These are phyloP conservation scores for Baccha elongata DNA, from an alignment of 2,888 invertebrate genomes.

Conservation along the genomic window DNA sequence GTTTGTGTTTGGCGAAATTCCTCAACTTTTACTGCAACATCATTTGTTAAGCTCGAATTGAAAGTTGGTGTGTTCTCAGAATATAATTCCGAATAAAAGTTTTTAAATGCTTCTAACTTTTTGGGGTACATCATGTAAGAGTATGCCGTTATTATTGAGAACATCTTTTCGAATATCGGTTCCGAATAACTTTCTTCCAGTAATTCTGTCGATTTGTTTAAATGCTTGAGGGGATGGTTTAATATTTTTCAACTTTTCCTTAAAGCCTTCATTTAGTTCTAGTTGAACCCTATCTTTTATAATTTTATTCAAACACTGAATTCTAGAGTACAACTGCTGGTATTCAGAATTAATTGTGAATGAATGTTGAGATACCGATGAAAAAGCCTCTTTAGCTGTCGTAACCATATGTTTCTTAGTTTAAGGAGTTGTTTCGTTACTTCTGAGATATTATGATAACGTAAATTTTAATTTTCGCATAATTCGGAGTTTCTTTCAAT, in stretches of 20 bases:
- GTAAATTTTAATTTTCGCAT: not conserved
- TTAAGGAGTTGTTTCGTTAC: constrained; percentile 6
- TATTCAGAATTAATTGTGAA: not conserved
- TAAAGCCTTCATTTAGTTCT: constrained; percentile 16
- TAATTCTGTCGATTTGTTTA: constrained; percentile 17
- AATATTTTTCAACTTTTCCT: constrained; percentile 6
- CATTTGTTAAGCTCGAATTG: not conserved
- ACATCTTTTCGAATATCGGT: constrained; percentile 13
- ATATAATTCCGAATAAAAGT: constrained; percentile 15
- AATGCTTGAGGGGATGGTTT: constrained; percentile 28
- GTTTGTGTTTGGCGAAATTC: constrained; percentile 1
- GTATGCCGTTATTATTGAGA: not conserved
- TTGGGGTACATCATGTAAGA: not conserved
- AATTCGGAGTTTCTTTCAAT: not conserved
- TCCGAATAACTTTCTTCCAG: constrained; percentile 12
- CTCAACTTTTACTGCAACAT: not conserved
- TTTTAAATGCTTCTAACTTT: constrained; percentile 26
- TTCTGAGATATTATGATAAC: constrained; percentile 1
- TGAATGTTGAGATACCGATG: not conserved
- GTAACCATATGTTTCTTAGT: not conserved
- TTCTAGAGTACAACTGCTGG: constrained; percentile 12
- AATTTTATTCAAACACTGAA: constrained; percentile 17
- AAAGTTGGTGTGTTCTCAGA: constrained; percentile 1
- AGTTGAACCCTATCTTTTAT: constrained; percentile 13
- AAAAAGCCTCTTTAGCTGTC: not conserved